A percentile compares a stretch with the other conserved stretches of the same genome.
phyloP scores from a whole-genome alignment of 2,797 vertebrate species.

The Leptatherina wallacei region DNA sequence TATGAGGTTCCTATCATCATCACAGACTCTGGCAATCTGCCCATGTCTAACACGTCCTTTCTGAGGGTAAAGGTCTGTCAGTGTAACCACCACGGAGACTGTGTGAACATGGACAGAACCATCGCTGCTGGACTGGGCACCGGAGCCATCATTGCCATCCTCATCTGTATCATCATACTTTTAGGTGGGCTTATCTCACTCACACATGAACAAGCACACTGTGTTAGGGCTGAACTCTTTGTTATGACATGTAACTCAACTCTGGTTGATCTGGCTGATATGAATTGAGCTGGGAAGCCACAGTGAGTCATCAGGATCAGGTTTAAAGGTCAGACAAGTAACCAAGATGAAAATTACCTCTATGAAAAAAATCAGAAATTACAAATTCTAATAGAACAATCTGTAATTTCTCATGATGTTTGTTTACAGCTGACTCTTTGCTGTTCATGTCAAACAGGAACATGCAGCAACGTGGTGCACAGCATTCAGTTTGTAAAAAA shows the following conservation, averaged over 20 bases:
- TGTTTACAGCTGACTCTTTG: no score
- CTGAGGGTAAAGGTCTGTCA: conserved; percentile 95
- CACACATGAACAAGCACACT: background rate
- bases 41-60: conserved; percentile 91
- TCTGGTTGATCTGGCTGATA: background rate
- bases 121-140: conserved; percentile 93
- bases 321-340: background rate
- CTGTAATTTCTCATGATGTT: no score
- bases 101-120: conserved; percentile 92
- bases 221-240: background rate
- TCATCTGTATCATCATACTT: conserved; percentile 96
- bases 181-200: conserved; percentile 84
- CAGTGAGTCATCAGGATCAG: background rate
- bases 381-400: background rate
- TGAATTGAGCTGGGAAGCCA: background rate
- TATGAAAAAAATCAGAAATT: background rate
- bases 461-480: no score
- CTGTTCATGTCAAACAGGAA: no score
- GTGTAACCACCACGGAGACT: conserved; percentile 95
- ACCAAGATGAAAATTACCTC: background rate
- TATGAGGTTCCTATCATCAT: conserved; percentile 95
- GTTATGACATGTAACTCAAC: background rate
- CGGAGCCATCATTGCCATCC: conserved; percentile 95
- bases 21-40: conserved; percentile 95
- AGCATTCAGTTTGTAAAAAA: no score